phyloP scores from a whole-genome alignment of 2,797 vertebrate species.

The Tamandua tetradactyla region DNA sequence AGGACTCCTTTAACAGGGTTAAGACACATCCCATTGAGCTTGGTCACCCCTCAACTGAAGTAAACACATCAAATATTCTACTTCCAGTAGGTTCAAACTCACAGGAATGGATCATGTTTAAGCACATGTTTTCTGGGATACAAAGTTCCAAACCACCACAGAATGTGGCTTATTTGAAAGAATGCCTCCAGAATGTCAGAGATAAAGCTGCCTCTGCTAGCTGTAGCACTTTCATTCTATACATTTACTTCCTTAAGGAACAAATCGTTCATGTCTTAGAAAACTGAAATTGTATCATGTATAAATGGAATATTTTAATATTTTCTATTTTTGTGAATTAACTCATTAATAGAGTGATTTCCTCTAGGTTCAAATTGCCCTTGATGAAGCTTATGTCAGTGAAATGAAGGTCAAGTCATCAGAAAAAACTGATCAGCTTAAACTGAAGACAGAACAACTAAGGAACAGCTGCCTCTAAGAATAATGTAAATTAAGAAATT shows the following conservation, averaged over 20 bases:
- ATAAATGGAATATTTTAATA: too few relatives aligned
- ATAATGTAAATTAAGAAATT: not conserved
- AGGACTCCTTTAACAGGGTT: too few relatives aligned
- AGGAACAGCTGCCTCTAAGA: slow-evolving; percentile 55
- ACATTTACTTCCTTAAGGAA: not conserved
- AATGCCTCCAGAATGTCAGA: slow-evolving; percentile 89
- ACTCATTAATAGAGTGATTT: not conserved
- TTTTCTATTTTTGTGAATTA: too few relatives aligned
- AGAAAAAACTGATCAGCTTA: slow-evolving; percentile 88
- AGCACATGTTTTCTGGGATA: too few relatives aligned
- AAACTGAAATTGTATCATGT: too few relatives aligned
- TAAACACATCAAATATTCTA: too few relatives aligned
- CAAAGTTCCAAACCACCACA: too few relatives aligned
- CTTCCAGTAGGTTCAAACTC: too few relatives aligned
- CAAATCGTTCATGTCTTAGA: too few relatives aligned
- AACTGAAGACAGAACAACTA: slow-evolving; percentile 91
- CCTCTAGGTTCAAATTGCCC: slow-evolving; percentile 87
- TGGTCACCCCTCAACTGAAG: too few relatives aligned
- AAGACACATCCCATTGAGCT: slow-evolving; percentile 59
- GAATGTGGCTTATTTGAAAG: slow-evolving; percentile 82
- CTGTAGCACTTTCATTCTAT: not conserved
- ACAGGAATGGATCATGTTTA: too few relatives aligned
- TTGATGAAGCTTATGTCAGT: slow-evolving; percentile 91
- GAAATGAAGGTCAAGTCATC: slow-evolving; percentile 91
- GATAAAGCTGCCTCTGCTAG: slow-evolving; percentile 82